Evolutionary conservation across 1,140 invertebrate genomes (phyloP), one percentile per base, ranked within the genome.

Genomic region (Aphis craccivora): DNA sequence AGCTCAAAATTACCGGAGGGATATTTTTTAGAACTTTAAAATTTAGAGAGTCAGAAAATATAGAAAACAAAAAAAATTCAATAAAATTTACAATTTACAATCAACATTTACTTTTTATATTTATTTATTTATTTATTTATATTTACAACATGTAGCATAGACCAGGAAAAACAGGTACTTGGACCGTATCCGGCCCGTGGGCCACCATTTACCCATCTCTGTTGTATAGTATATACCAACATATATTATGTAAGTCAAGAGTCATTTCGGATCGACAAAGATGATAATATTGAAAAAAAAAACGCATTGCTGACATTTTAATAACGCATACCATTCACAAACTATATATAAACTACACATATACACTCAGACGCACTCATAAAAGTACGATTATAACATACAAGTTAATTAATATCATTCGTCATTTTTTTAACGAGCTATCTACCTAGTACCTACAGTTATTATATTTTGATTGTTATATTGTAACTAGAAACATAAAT

Each of bases 351-450:
- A 9, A 30, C 11, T 25, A 60, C 88, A 89, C 22, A 53, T n/a
- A 37, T 11, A 90, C 22, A 88, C 4, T 0, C 9, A 30, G 20
- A 55, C 14, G 25, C 43, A 14, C 25, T 67, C 88, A 89, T 81
- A 48, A 43, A 51, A 23, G 89, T 60, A 90, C 43, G 89, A 67
- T 90, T 90, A 35, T 51, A 90, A 67, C 89, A 67, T 25, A 90
- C 53, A 14, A 55, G 89, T 90, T 90, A 90, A 90, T 90, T 90
- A 90, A 90, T 67, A 60, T 55, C n/a, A 30, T 90, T 90, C 0
- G 23, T 14, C 4, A 18, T 30, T 67, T 90, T 67, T 90, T 43
- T 90, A 67, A 90, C 40, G 37, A 90, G 14, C 14, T 43, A 67
- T 40, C 14, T 43, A 67, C 55, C n/a, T 90, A 90, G 9, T 45